Evolutionary conservation across 2,113 vertebrate genomes (phyloP).

Genomic region (Crotalus horridus): DNA sequence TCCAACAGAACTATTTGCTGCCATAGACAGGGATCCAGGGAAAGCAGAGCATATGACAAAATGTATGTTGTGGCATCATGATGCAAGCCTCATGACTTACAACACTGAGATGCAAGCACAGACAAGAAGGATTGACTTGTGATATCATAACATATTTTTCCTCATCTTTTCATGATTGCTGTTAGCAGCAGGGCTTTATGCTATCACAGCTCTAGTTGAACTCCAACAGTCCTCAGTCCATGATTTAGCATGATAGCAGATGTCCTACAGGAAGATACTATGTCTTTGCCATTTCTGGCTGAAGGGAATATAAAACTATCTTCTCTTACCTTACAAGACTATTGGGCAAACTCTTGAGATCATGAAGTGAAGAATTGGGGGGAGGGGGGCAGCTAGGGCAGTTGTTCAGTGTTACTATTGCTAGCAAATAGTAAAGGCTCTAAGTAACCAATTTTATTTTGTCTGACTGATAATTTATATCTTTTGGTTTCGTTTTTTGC

Average conservation of each 20-base stretch:
- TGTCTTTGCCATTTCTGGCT: conserved; percentile 22
- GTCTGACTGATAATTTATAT: conserved; percentile 4
- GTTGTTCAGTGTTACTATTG: background rate
- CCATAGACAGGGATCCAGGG: background rate
- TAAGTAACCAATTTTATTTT: background rate
- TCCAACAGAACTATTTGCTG: background rate
- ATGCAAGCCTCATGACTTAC: background rate
- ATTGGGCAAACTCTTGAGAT: background rate
- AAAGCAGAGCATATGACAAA: background rate
- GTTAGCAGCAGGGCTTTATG: background rate
- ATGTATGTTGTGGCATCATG: background rate
- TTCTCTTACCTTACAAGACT: background rate
- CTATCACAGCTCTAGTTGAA: background rate
- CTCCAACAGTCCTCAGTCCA: background rate
- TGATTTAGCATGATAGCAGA: background rate
- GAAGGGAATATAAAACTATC: background rate
- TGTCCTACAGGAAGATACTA: background rate
- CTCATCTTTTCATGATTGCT: background rate
- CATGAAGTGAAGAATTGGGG: background rate
- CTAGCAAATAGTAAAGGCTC: background rate
- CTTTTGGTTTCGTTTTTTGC: conserved; percentile 2
- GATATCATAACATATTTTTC: background rate
- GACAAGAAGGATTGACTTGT: background rate
- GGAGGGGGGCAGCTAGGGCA: background rate
- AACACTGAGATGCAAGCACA: background rate